phyloP scores from a whole-genome alignment of 1,140 invertebrate genomes.

The Bombus balteatus region DNA sequence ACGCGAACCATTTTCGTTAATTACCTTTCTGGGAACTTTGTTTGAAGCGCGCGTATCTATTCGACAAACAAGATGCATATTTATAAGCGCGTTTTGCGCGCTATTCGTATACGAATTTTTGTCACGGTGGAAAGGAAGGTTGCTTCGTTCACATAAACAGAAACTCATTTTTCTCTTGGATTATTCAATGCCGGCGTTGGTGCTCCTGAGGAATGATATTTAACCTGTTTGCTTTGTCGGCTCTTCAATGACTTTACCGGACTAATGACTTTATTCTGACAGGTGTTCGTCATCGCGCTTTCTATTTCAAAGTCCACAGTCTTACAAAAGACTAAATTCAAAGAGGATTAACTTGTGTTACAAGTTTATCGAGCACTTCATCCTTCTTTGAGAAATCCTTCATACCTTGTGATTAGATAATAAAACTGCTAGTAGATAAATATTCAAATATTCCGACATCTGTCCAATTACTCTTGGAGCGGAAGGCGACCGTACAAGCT shows the following conservation, averaged over 20 bases:
- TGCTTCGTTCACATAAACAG: too few species aligned
- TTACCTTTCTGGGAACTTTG: background rate
- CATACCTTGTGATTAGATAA: background rate
- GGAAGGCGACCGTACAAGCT: background rate
- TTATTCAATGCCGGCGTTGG: background rate
- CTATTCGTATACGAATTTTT: background rate
- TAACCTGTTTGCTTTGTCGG: background rate
- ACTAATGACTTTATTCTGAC: background rate
- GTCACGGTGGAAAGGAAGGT: too few species aligned
- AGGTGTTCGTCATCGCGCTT: background rate
- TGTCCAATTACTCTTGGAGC: background rate
- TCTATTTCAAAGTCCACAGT: slow-evolving; percentile 9
- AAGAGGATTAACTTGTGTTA: background rate
- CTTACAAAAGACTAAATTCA: background rate
- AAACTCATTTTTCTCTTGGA: background rate
- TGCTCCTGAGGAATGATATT: background rate
- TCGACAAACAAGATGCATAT: background rate
- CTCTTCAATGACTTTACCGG: too few species aligned
- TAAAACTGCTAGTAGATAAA: too few species aligned
- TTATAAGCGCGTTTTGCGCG: background rate
- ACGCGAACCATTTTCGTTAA: background rate
- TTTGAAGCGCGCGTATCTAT: background rate
- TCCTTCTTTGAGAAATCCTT: background rate
- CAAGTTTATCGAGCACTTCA: background rate
- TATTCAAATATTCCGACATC: background rate